These are phyloP conservation scores for Odocoileus virginianus DNA, from an alignment of 2,113 vertebrate genomes.

Conservation along the genomic window DNA sequence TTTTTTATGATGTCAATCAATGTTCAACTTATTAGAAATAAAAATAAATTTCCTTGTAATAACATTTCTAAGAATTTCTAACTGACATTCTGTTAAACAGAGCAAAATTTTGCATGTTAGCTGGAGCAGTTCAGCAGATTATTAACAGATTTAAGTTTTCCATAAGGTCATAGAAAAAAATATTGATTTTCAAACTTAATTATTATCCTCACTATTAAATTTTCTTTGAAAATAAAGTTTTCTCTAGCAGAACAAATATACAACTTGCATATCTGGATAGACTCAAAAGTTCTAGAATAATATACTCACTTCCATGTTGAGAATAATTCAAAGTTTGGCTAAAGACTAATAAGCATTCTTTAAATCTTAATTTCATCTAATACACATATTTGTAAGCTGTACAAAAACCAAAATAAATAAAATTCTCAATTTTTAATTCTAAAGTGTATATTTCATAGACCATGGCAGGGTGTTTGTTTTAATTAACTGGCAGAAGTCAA, in stretches of 20 bases:
- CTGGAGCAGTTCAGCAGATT: background rate
- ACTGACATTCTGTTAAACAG: background rate
- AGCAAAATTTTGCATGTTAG: background rate
- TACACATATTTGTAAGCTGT: constrained; percentile 51
- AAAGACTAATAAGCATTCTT: constrained; percentile 58
- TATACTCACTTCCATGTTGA: background rate
- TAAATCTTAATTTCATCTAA: constrained; percentile 60
- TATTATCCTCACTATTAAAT: constrained; percentile 54
- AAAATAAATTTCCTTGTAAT: background rate
- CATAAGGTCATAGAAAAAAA: constrained; percentile 50
- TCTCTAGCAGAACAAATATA: constrained; percentile 58
- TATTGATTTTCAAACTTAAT: constrained; percentile 35
- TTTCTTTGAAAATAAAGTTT: constrained; percentile 39
- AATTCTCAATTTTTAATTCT: constrained; percentile 44
- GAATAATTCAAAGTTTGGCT: constrained; percentile 59
- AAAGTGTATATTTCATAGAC: constrained; percentile 47
- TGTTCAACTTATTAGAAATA: background rate
- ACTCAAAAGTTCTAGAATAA: constrained; percentile 64
- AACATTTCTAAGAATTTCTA: constrained; percentile 29
- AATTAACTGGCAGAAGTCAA: constrained; percentile 46
- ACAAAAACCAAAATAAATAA: constrained; percentile 37
- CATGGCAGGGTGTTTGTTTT: constrained; percentile 42
- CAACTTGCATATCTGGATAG: constrained; percentile 33
- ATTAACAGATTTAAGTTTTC: constrained; percentile 24
- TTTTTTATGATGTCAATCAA: background rate